These are phyloP conservation scores for Leucophenga maculata DNA, from an alignment of 2,888 invertebrate species.

Conservation along the genomic window DNA sequence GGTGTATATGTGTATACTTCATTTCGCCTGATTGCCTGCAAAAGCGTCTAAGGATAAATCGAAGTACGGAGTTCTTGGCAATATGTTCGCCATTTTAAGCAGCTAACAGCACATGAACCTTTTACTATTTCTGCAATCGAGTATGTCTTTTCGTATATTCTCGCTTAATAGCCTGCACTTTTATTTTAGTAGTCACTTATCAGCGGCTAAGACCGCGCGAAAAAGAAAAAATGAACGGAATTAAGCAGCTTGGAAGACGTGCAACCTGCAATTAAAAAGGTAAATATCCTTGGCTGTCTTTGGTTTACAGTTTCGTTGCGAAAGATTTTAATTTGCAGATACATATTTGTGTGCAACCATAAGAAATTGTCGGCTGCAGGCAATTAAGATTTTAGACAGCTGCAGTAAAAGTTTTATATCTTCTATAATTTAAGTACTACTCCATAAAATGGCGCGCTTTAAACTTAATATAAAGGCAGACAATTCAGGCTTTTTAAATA, in stretches of 20 bases:
- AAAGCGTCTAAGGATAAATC: not conserved
- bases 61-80: not conserved
- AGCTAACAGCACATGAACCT: not conserved
- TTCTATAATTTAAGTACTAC: too few species aligned
- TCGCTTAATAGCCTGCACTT: slow-evolving; percentile 19
- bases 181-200: slow-evolving; percentile 17
- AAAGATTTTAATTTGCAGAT: slow-evolving; percentile 27
- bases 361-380: not conserved
- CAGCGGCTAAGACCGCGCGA: not conserved
- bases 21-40: slow-evolving; percentile 4
- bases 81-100: slow-evolving; percentile 12
- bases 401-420: too few species aligned
- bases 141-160: not conserved
- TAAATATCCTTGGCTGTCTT: not conserved
- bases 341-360: not conserved
- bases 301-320: not conserved
- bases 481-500: too few species aligned
- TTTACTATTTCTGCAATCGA: not conserved
- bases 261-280: slow-evolving; percentile 35
- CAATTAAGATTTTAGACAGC: not conserved
- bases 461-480: too few species aligned
- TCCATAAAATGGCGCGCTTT: too few species aligned
- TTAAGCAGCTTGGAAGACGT: not conserved
- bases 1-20: slow-evolving; percentile 9
- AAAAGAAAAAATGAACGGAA: too few species aligned